phyloP scores from a whole-genome alignment of 23 tunicate genomes.

The Trididemnum nubilum region DNA sequence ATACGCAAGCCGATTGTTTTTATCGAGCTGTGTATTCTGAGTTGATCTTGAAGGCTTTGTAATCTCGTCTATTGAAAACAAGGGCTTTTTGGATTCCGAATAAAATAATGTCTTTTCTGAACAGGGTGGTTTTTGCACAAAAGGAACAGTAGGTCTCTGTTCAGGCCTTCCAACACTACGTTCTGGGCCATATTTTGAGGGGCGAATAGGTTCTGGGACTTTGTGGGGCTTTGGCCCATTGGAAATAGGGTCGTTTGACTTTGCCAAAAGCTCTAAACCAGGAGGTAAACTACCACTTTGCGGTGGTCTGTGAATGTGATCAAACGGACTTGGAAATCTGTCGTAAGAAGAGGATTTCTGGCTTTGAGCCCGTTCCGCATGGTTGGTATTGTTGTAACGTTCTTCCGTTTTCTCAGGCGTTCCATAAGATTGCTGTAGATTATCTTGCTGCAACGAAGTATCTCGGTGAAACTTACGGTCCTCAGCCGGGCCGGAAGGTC shows the following conservation, averaged over 20 bases:
- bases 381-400: background rate
- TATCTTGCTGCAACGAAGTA: background rate
- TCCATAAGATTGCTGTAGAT: background rate
- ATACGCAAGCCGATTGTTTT: background rate
- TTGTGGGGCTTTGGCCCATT: slow-evolving; percentile 28
- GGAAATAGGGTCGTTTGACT: background rate
- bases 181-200: background rate
- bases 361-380: background rate
- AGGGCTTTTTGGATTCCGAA: slow-evolving; percentile 25
- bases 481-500: background rate
- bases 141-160: background rate
- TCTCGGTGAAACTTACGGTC: too few species aligned
- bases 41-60: background rate
- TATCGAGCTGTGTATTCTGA: too few species aligned
- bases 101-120: background rate
- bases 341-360: slow-evolving; percentile 19
- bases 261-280: background rate
- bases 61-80: slow-evolving; percentile 37
- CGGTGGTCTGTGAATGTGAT: slow-evolving; percentile 38
- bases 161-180: background rate
- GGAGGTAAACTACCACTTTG: slow-evolving; percentile 1
- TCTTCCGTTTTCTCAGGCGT: background rate
- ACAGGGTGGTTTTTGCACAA: background rate
- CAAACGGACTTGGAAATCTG: slow-evolving; percentile 62
- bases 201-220: background rate